Evolutionary conservation across 2,888 invertebrate genomes (phyloP), one percentile per base, ranked within the genome.

Genomic region (Drosophila prolongata): DNA sequence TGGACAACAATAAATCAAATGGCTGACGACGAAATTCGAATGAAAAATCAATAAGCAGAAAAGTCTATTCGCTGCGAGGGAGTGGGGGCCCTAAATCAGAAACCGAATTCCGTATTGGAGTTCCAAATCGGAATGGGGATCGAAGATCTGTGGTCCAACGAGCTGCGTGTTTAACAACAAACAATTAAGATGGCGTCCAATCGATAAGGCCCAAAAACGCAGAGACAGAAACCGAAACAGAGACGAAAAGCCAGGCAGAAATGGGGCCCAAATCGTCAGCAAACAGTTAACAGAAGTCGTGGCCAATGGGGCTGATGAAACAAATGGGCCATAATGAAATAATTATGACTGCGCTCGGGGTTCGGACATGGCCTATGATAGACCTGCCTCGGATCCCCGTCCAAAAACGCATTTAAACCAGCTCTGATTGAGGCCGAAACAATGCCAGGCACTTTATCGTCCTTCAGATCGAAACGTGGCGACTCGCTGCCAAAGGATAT

Each of bases 111-210:
- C 65, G 74, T 56, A 60, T 38, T 53, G 37, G 38, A 44, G 30
- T 42, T 53, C 44, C 46, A 38, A 54, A 47, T 49, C 71, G 46
- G 43, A 46, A 53, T 55, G 37, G 47, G 47, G 50, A 61, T 47
- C 61, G 37, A 43, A 61, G 52, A 65, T 73, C 66, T 73, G 65
- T 66, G 80, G 78, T 34, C 49, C 5, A 13, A 16, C 16, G 49
- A 49, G 49, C 89, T 88, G 87, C 89, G 85, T 89, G 89, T 85
- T 87, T 87, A 87, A 87, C 85, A 89, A 81, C 89, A 83, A 89
- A 88, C 90, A 88, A 88, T 88, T 88, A 90, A 90, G 88, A 88
- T 90, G 89, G 89, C 88, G 83, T 85, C 89, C 89, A 79, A 77
- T 80, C 79, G 88, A 88, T 88, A 88, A 88, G 77, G 78, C 64